Conservation (phyloP, 2,113 vertebrate species). For the human region GRCh38 chr18:53333501-53334000, state of each 20-base stretch:
- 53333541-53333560: background rate
- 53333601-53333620: background rate
- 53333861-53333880: background rate
- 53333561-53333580: background rate
- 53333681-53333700: background rate
- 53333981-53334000: background rate
- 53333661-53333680: background rate
- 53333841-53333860: background rate
- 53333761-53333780: background rate
- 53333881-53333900: rapidly evolving
- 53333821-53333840: background rate
- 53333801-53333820: background rate
- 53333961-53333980: background rate
- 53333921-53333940: background rate
- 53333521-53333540: background rate
- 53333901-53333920: background rate
- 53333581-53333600: background rate
- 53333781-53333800: background rate
- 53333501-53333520: background rate
- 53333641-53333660: background rate
- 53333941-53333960: background rate
- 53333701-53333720: background rate
- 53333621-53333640: background rate
- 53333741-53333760: background rate
- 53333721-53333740: background rate